These are phyloP conservation scores for Chloromyia formosa DNA, from an alignment of 2,888 invertebrate genomes.

Conservation along the genomic window DNA sequence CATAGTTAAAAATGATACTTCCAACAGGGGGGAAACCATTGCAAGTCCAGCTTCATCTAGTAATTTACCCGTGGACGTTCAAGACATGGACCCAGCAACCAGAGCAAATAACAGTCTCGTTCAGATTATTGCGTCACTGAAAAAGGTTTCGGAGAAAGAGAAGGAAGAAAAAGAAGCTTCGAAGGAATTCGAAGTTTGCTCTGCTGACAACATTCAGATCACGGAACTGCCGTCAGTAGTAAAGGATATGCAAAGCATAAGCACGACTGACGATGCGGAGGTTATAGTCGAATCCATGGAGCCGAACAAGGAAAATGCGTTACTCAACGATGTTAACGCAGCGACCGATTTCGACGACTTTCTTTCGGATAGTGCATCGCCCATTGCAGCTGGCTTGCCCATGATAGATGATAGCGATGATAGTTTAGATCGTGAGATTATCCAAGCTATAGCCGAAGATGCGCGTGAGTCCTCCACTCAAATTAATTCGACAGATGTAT, in stretches of 20 bases:
- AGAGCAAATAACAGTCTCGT: neutral
- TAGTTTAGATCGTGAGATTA: slow-evolving; percentile 29
- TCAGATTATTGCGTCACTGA: slow-evolving; percentile 22
- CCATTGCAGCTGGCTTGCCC: neutral
- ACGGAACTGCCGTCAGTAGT: slow-evolving; percentile 18
- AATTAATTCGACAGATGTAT: too few relatives aligned
- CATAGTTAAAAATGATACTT: too few relatives aligned
- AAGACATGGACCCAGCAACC: neutral
- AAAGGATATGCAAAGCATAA: slow-evolving; percentile 7
- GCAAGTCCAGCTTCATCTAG: neutral
- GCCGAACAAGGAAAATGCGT: neutral
- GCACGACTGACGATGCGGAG: neutral
- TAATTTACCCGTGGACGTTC: neutral
- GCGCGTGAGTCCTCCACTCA: too few relatives aligned
- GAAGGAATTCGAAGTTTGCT: neutral
- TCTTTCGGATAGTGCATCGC: neutral
- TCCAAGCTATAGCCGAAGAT: neutral
- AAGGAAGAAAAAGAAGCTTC: neutral
- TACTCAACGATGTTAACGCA: neutral
- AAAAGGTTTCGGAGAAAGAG: neutral
- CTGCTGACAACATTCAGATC: neutral
- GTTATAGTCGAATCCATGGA: neutral
- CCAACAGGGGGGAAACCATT: neutral
- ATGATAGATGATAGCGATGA: too few relatives aligned
- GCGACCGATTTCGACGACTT: neutral